Conservation (phyloP, 2,888 invertebrate species). For the Cephus spinipes region DNA sequence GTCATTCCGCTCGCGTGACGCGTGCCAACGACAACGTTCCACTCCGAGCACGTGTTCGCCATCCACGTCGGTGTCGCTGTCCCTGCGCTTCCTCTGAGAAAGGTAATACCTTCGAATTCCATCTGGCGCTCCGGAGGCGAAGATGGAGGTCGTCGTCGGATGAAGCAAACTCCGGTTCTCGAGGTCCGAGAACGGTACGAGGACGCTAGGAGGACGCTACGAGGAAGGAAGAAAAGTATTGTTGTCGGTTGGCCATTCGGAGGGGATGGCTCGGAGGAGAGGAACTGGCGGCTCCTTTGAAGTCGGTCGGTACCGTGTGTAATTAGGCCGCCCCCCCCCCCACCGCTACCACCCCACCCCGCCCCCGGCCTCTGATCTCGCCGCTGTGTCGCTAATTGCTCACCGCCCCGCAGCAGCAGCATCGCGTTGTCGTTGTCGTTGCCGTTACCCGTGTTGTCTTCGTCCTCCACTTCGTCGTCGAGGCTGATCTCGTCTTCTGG, state of each 20-base stretch:
- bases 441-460: background rate
- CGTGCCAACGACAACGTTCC: conserved; percentile 44
- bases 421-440: conserved; percentile 38
- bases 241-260: conserved; percentile 51
- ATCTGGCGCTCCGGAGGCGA: background rate
- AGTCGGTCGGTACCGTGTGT: conserved; percentile 64
- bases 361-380: conserved; percentile 61
- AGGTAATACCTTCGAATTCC: background rate
- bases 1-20: conserved; percentile 43
- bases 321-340: conserved; percentile 54
- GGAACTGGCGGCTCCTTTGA: conserved; percentile 64
- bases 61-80: conserved; percentile 14
- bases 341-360: conserved; percentile 42
- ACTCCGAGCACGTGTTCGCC: conserved; percentile 47
- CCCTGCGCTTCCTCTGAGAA: background rate
- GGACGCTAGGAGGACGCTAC: conserved; percentile 14
- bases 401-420: conserved; percentile 61
- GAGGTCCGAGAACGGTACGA: background rate
- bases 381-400: conserved; percentile 64
- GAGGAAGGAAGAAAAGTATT: conserved; percentile 53
- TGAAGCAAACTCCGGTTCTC: background rate
- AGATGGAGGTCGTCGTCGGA: background rate
- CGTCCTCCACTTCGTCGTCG: background rate
- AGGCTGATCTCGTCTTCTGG: background rate
- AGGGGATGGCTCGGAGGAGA: conserved; percentile 53